Base-by-base conservation (phyloP, 2,113 vertebrate species). In the Lates calcarifer region DNA sequence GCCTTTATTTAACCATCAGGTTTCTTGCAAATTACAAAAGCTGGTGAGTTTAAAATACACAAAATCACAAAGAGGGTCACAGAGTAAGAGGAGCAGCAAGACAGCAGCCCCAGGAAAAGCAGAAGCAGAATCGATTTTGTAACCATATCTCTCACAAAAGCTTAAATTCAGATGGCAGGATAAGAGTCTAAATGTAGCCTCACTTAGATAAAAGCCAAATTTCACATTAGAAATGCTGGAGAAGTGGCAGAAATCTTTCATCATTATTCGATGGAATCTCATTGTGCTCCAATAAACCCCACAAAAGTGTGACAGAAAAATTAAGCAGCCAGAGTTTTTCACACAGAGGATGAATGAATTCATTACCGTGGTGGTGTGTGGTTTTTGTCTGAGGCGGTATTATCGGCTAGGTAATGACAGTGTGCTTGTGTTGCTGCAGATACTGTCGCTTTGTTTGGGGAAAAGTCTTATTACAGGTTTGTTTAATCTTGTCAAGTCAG, bases 401-500 rank as follows among this genome's bases (percentile, higher is more conserved):
- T 64, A 73, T 77, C 83, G 61, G 72, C 55, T n/a, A 62, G 77
- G 69, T 85, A 87, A 89, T 85, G 76, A 84, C 85, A 79, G 80
- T 62, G 58, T 61, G 6, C 47, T 39, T 39, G 67, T 82, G 82
- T 74, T 87, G 77, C 85, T 73, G 74, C 62, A 85, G 74, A 89
- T 72, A 53, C 71, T 14, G 72, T 74, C 49, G 74, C 84, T 79
- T 80, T 84, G 87, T 86, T 84, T 74, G 28, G 51, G 47, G 51
- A 31, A 82, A 78, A 85, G 84, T 80, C 77, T 89, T 88, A 84
- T 85, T 84, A 71, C 55, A 79, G 80, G 71, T 84, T 86, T 87
- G 80, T 89, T 84, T 89, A 83, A 92, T 91, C 82, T 72, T 81
- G 87, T 84, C 74, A 72, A 89, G 82, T 91, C 90, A 86, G 85